Base-by-base conservation (phyloP, 2,797 vertebrate species). In the Gallinago nigripennis region DNA sequence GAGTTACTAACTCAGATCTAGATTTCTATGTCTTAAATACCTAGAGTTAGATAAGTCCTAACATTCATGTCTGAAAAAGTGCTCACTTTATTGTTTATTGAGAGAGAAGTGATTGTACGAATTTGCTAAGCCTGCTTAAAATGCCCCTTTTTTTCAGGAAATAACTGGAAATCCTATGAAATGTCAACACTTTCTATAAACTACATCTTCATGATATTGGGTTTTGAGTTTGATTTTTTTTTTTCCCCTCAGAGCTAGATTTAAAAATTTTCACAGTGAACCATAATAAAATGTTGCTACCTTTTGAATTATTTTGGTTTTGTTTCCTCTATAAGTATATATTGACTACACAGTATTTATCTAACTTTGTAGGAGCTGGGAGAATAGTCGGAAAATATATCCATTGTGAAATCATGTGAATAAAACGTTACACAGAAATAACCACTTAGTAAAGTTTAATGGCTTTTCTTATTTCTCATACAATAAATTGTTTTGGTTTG, bases 181-280 rank as follows among this genome's bases (percentile, higher is more conserved):
- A 70, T 76, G 35, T 15, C 5, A 48, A 0, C 3, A 35, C 37
- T 50, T 69, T 69, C 8, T 33, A 53, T 33, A 64, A 64, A 11
- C 23, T 54, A 3, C 4, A 24, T 39, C 18, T 56, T 54, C 7
- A 0, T 39, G 28, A n/a, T 4, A 45, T 12, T 53, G 10, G 0
- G 1, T 24, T 69, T 87, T 51, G 8, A 56, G 10, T 63, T 60
- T 70, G 14, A 2, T 3, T 77, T 54, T 81, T 4, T 66, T 54
- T 69, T 50, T 58, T 2, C 6, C 9, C 10, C 8, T 53, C 9
- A 75, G 33, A 70, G 2, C 3, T 63, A 54, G 12, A 33, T 39
- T 86, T 82, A 12, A 79, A 54, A 79, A 66, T n/a, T 4, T 35
- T 6, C 16, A n/a, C 16, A 66, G 11, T 21, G 14, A 68, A 28